These are phyloP conservation scores for Ovibos moschatus DNA, from an alignment of 2,113 vertebrate genomes.

Conservation along the genomic window DNA sequence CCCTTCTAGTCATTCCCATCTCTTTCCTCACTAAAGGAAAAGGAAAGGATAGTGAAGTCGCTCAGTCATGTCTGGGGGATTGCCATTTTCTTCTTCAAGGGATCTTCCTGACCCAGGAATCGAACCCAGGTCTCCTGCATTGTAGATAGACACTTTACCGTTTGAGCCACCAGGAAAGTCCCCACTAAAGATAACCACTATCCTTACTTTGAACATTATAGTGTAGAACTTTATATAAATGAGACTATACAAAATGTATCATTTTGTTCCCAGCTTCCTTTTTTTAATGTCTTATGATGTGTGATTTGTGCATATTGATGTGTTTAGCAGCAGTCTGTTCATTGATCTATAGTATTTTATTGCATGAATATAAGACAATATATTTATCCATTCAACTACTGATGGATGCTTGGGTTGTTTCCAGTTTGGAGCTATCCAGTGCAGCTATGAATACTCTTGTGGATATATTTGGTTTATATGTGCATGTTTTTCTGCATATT, in stretches of 20 bases:
- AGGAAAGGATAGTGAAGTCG: too few relatives aligned
- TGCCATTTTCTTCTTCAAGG: too few relatives aligned
- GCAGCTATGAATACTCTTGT: not conserved
- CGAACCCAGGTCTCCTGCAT: accelerated
- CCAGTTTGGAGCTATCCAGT: not conserved
- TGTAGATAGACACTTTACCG: too few relatives aligned
- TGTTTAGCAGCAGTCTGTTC: not conserved
- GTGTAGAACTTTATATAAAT: not conserved
- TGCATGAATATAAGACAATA: not conserved
- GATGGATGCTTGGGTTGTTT: not conserved
- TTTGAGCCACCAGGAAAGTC: not conserved
- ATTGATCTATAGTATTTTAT: not conserved
- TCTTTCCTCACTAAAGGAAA: not conserved
- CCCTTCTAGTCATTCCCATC: not conserved
- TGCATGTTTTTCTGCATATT: not conserved
- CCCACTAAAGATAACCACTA: not conserved
- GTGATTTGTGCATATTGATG: not conserved
- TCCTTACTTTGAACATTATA: not conserved
- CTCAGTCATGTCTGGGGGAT: too few relatives aligned
- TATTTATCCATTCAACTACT: not conserved
- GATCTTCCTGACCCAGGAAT: too few relatives aligned
- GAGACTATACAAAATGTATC: not conserved
- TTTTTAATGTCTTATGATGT: not conserved
- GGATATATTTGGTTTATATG: not conserved
- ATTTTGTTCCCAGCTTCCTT: not conserved